Evolutionary conservation across 2,113 vertebrate species (phyloP).

Genomic region (Oreochromis tanganicae): DNA sequence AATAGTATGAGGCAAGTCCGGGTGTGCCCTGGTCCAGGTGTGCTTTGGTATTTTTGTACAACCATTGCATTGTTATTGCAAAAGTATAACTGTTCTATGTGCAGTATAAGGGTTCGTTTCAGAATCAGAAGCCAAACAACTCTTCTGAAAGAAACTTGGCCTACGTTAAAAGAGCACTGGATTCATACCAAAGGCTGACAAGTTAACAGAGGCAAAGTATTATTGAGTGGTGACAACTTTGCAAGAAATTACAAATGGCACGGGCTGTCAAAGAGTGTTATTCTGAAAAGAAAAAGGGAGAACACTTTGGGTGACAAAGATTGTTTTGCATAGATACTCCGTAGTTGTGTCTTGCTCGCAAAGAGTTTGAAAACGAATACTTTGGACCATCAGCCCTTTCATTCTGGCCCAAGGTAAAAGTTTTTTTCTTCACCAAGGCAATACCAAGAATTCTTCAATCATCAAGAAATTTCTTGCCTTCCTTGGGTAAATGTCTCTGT

Average conservation of each 20-base stretch:
- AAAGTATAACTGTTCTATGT: not conserved
- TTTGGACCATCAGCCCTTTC: not conserved
- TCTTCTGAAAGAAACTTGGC: not conserved
- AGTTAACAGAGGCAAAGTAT: not conserved
- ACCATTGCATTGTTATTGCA: not conserved
- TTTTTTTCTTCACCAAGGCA: not conserved
- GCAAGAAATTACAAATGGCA: not conserved
- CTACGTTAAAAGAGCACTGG: not conserved
- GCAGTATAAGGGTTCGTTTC: not conserved
- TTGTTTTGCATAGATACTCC: not conserved
- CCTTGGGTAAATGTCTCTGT: not conserved
- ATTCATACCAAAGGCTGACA: not conserved
- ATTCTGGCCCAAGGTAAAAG: not conserved
- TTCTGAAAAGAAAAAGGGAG: not conserved
- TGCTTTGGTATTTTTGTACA: not conserved
- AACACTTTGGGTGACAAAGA: not conserved
- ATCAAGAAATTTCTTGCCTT: not conserved
- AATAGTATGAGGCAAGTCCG: not conserved
- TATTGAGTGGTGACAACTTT: not conserved
- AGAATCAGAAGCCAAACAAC: not conserved
- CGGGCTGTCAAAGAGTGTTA: not conserved
- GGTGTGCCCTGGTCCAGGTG: not conserved
- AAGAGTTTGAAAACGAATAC: not conserved
- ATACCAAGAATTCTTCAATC: not conserved
- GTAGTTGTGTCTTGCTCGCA: not conserved